Base-by-base conservation (phyloP, 2,797 vertebrate species). In the Spea hammondii region DNA sequence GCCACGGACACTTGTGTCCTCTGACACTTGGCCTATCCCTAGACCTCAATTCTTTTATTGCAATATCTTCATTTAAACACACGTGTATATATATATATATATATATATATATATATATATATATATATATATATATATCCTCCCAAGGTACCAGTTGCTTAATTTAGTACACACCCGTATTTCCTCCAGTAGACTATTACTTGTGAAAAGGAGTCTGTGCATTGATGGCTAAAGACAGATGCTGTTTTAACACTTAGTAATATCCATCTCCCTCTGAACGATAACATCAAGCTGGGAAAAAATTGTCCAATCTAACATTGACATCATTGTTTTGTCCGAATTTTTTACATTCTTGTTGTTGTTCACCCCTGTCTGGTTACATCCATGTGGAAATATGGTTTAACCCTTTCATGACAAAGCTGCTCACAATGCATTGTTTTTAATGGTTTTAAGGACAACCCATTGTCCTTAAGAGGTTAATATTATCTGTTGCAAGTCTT, bases 301-400 rank as follows among this genome's bases (percentile, higher is more conserved):
- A 78, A 78, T 86, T 85, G 85, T 89, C 87, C 83, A 80, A 46
- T 81, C 73, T 85, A 80, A 85, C 75, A 57, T 83, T 84, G 77
- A 86, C 85, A 82, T 88, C 72, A 79, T 86, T 87, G 78, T 85
- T 84, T 57, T 76, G 84, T 81, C 76, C 65, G 74, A 85, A 89
- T 89, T 86, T 82, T 74, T 88, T n/a, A 77, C 84, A 88, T 87
- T 87, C 84, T 80, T 83, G 9, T 68, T 76, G 74, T 72, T 77
- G 59, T 32, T 78, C 66, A 79, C 74, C 54, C 70, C 84, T 81
- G 83, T 80, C 67, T 8, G 48, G 51, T 62, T 79, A 46, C 32
- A 32, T 32, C 32, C 32, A 32, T 32, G 32, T 32, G 32, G 32
- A 32, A 32, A 32, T 32, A 2, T 2, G 32, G 32, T 32, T 32